Evolutionary conservation across 2,888 invertebrate species (phyloP).

Genomic region (Furcula furcula): DNA sequence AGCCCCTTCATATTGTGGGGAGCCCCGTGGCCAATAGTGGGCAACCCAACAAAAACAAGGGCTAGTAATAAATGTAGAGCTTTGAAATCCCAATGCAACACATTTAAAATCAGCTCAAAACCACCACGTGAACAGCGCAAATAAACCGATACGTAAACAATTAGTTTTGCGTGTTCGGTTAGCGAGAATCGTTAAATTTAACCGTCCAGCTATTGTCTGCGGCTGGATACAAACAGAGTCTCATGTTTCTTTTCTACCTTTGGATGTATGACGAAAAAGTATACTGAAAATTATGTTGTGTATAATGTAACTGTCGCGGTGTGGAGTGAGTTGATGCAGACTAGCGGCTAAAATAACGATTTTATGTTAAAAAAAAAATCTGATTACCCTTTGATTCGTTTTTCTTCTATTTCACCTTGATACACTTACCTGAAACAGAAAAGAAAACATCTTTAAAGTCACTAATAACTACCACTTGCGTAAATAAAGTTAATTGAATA

Average conservation of each 20-base stretch:
- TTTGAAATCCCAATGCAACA: too few species aligned
- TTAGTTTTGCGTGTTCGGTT: constrained; percentile 19
- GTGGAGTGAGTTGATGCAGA: constrained; percentile 20
- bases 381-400: too few species aligned
- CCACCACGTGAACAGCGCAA: constrained; percentile 15
- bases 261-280: constrained; percentile 15
- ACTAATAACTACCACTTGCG: too few species aligned
- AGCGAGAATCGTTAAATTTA: constrained; percentile 26
- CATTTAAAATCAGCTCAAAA: constrained; percentile 6
- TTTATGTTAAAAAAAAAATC: too few species aligned
- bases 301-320: constrained; percentile 22
- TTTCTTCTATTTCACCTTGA: too few species aligned
- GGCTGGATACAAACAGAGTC: constrained; percentile 9
- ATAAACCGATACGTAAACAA: constrained; percentile 28
- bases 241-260: constrained; percentile 2
- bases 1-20: too few species aligned
- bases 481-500: too few species aligned
- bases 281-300: constrained; percentile 17
- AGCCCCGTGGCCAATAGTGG: too few species aligned
- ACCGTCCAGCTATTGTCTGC: constrained; percentile 27
- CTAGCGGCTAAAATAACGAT: constrained; percentile 25
- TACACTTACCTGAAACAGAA: constrained; percentile 27
- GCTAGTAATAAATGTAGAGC: too few species aligned
- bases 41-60: too few species aligned
- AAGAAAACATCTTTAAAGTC: too few species aligned